These are phyloP conservation scores for Strigamia crassipes DNA, from an alignment of 2,888 invertebrate species.

Conservation along the genomic window DNA sequence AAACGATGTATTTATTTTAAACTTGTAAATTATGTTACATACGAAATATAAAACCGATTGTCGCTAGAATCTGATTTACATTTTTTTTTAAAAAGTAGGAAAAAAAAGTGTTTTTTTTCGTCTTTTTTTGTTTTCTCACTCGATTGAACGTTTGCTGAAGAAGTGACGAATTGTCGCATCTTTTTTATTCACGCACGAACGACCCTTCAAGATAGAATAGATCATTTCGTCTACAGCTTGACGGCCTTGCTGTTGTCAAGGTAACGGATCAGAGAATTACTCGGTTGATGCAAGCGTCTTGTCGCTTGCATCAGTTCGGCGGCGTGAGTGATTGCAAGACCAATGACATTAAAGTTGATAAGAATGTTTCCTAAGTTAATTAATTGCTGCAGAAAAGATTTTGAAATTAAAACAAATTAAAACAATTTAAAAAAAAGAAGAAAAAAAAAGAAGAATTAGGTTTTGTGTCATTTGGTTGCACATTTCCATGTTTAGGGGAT, in stretches of 20 bases:
- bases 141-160: background rate
- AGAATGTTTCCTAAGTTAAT: background rate
- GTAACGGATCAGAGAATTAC: background rate
- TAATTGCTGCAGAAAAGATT: background rate
- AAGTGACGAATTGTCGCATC: background rate
- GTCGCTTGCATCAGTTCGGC: conserved; percentile 11
- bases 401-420: too few species aligned
- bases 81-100: background rate
- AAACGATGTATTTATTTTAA: conserved; percentile 22
- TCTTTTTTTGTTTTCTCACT: background rate
- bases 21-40: background rate
- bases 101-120: background rate
- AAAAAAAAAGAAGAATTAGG: too few species aligned
- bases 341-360: background rate
- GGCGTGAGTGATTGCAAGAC: background rate
- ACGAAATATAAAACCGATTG: background rate
- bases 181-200: conserved; percentile 12
- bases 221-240: background rate
- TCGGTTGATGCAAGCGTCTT: background rate
- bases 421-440: too few species aligned
- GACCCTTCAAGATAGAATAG: background rate
- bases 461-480: too few species aligned
- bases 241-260: conserved; percentile 27
- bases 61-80: background rate
- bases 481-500: too few species aligned